Evolutionary conservation across 2,888 invertebrate genomes (phyloP), one percentile per base, ranked within the genome.

Genomic region (Tubulanus polymorphus): DNA sequence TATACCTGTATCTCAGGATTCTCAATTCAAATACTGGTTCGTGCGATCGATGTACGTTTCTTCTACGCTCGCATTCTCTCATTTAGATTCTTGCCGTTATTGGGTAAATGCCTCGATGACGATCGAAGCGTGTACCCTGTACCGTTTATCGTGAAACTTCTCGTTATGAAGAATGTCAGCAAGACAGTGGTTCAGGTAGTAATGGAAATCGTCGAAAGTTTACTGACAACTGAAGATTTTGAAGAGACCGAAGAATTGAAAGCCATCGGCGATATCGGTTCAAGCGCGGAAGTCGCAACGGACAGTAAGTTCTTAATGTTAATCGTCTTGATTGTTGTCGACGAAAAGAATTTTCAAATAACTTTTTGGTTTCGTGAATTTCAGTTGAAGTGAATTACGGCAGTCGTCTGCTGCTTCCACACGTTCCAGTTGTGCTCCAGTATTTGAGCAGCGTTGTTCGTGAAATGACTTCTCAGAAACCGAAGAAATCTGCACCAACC

Each of bases 401-500:
- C n/a, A n/a, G n/a, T n/a, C 82, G 83, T 59, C 84, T 93, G 54
- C 75, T 94, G 2, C 78, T 88, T 46, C 88, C 90, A 0, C 87
- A 90, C 69, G 85, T 91, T 28, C 81, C 85, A 3, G 81, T 81
- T 50, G 85, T 94, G 60, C 80, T 94, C 37, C 57, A 65, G 20
- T 67, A 74, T 53, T 62, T 74, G 20, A 63, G 69, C 51, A 58
- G 48, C 8, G 63, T 66, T 30, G 66, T 74, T 2, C 55, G 63
- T 12, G 60, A 55, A 10, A 49, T 71, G 46, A 61, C 63, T 25
- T 46, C 53, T 2, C 48, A 58, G n/a, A 55, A 62, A 25, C 63
- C 60, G 55, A 68, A 63, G 56, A 70, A 69, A 57, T 65, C 65
- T 23, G 63, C 60, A 8, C 68, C 66, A 3, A 48, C 58, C n/a